A percentile compares a stretch with the other conserved stretches of the same genome.
phyloP scores from a whole-genome alignment of 2,113 vertebrate genomes.

The Butorides virescens region DNA sequence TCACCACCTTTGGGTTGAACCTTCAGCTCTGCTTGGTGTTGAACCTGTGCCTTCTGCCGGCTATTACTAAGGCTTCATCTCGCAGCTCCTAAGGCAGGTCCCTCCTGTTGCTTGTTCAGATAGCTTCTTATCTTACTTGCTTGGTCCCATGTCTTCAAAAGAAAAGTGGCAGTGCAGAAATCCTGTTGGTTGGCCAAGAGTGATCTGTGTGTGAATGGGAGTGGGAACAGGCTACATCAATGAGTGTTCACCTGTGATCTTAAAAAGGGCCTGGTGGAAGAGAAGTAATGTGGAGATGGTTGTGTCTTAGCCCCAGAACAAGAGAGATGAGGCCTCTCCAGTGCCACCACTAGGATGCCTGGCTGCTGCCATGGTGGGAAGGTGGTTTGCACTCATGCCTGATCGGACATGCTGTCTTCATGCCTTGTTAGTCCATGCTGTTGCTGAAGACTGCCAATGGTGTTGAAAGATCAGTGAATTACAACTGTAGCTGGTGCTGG shows the following conservation, averaged over 20 bases:
- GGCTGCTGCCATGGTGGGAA: neutral
- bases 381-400: neutral
- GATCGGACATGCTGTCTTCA: rapidly evolving
- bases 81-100: neutral
- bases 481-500: neutral
- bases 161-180: neutral
- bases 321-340: neutral
- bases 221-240: neutral
- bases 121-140: neutral
- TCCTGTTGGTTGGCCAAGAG: neutral
- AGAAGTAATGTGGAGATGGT: neutral
- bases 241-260: neutral
- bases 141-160: neutral
- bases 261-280: neutral
- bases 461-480: neutral
- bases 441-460: neutral
- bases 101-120: neutral
- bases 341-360: neutral
- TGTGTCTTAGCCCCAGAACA: rapidly evolving
- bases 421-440: neutral
- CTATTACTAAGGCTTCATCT: neutral
- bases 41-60: neutral
- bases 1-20: neutral
- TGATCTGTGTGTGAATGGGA: neutral
- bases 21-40: neutral